phyloP scores from a whole-genome alignment of 2,888 invertebrate genomes.

The Neuroscelio doddi region DNA sequence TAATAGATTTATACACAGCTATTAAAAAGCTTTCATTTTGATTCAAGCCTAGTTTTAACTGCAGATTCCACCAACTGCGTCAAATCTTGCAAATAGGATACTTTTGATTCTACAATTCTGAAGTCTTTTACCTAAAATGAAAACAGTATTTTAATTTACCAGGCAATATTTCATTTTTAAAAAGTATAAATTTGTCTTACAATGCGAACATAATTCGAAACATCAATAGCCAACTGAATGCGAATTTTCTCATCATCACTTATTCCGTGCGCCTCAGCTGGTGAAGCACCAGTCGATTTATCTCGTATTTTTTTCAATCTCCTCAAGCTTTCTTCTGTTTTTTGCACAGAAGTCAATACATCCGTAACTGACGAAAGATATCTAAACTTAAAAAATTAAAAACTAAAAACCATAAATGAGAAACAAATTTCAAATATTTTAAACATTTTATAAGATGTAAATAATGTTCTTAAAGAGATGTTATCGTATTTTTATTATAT shows the following conservation, averaged over 20 bases:
- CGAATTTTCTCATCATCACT: slow-evolving; percentile 96
- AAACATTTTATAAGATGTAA: slow-evolving; percentile 29
- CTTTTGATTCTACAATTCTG: slow-evolving; percentile 74
- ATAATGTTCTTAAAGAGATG: no score
- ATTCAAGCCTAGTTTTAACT: slow-evolving; percentile 66
- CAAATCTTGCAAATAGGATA: slow-evolving; percentile 77
- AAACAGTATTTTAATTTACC: slow-evolving; percentile 3
- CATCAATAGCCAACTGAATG: slow-evolving; percentile 90
- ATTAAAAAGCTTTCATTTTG: slow-evolving; percentile 31
- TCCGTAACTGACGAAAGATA: slow-evolving; percentile 86
- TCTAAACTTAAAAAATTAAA: slow-evolving; percentile 63
- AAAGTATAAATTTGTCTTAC: slow-evolving; percentile 61
- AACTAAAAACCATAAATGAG: no score
- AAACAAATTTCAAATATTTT: no score
- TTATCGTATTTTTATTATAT: no score
- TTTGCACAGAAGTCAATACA: slow-evolving; percentile 93
- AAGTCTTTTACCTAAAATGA: slow-evolving; percentile 74
- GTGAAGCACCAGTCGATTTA: slow-evolving; percentile 70
- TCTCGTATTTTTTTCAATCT: slow-evolving; percentile 90
- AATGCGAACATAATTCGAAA: slow-evolving; percentile 81
- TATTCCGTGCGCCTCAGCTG: slow-evolving; percentile 76
- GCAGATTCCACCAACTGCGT: slow-evolving; percentile 78
- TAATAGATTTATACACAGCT: no score
- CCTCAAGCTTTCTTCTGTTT: slow-evolving; percentile 94
- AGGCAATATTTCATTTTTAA: background rate